These are phyloP conservation scores for Chymomyza amoena DNA, from an alignment of 2,888 invertebrate genomes.

Conservation along the genomic window DNA sequence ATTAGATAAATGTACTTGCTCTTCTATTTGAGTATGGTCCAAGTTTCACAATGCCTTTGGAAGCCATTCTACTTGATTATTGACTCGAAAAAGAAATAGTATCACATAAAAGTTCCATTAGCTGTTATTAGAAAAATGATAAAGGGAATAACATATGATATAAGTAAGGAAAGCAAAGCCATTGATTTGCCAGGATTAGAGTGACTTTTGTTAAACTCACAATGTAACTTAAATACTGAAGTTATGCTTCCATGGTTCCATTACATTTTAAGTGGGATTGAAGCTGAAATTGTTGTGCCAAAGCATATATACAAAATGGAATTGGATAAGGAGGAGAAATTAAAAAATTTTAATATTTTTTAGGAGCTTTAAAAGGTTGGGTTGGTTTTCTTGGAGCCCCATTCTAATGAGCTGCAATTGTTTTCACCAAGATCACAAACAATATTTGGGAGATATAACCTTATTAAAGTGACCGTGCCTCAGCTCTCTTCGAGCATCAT, in stretches of 20 bases:
- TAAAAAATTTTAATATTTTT: too few species aligned
- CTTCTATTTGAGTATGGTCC: background rate
- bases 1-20: constrained; percentile 25
- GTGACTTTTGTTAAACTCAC: background rate
- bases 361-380: too few species aligned
- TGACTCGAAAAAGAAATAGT: background rate
- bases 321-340: too few species aligned
- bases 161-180: background rate
- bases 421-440: too few species aligned
- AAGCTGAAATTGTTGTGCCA: background rate
- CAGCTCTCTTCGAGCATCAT: too few species aligned
- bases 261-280: background rate
- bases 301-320: too few species aligned
- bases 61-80: background rate
- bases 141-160: background rate
- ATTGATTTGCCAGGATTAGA: background rate
- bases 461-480: too few species aligned
- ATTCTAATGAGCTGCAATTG: too few species aligned
- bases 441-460: too few species aligned
- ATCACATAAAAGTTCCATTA: background rate
- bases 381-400: too few species aligned
- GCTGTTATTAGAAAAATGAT: background rate
- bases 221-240: background rate
- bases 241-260: background rate
- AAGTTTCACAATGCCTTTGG: background rate